Conservation (phyloP, 1,140 invertebrate genomes). For the Atta cephalotes region DNA sequence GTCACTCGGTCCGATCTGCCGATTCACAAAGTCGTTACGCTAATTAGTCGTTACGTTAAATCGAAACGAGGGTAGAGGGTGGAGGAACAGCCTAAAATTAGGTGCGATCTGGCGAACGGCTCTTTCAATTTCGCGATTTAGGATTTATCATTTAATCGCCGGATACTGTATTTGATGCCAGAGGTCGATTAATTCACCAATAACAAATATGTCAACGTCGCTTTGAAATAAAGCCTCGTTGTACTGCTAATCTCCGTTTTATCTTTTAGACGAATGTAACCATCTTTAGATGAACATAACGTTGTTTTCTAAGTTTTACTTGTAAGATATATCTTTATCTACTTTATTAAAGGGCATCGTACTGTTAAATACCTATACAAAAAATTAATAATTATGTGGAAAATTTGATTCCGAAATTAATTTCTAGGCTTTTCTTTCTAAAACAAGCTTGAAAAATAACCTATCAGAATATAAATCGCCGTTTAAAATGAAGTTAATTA, state of each 20-base stretch:
- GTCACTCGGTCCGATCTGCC: conserved; percentile 37
- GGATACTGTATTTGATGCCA: neutral
- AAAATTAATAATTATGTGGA: no score
- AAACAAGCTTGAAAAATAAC: no score
- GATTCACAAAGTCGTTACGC: conserved; percentile 30
- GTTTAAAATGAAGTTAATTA: no score
- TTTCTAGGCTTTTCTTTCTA: no score
- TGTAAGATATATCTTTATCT: neutral
- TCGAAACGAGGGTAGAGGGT: neutral
- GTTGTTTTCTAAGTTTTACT: neutral
- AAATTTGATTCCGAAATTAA: no score
- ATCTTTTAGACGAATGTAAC: neutral
- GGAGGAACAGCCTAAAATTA: neutral
- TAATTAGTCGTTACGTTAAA: conserved; percentile 32
- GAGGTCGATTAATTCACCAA: conserved; percentile 3
- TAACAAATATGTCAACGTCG: conserved; percentile 3
- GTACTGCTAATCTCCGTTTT: neutral
- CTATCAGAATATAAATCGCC: no score
- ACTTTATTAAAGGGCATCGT: neutral
- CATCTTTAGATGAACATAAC: neutral
- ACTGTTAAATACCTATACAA: no score
- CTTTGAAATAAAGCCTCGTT: neutral
- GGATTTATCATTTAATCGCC: neutral
- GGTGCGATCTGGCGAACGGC: conserved; percentile 9
- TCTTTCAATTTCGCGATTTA: conserved; percentile 15